Evolutionary conservation across 2,888 invertebrate genomes (phyloP), one percentile per base, ranked within the genome.

Genomic region (Harpalus rubripes): DNA sequence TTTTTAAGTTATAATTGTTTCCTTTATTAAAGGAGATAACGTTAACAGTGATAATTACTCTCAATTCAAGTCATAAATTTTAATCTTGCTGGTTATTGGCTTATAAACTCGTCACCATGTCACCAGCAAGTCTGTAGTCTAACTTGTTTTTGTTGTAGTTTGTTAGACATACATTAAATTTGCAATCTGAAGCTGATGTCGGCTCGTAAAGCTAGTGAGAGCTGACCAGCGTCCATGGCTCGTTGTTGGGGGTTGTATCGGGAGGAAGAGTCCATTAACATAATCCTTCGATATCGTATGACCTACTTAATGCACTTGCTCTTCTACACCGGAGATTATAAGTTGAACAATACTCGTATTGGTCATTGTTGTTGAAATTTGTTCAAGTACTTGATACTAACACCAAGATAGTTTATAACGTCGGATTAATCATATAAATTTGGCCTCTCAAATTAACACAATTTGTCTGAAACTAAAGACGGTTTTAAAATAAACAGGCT

Each of bases 291-390:
- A 80, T 80, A 80, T 80, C 80, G 18, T 15, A 61, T 80, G 80
- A 80, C 80, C 80, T 61, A 80, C 59, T 80, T 80, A 80, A 80
- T 80, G 61, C 61, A 61, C 59, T 59, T 80, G 68, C 12, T 32
- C 12, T 39, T n/a, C n/a, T 76, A 52, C 58, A 56, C 78, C 78
- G 78, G 52, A 78, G 78, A 78, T 78, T 78, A 78, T 78, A 78
- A 52, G 26, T 56, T 79, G 39, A 59, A 79, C 59, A 61, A 79
- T 79, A 59, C 59, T 58, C 58, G 59, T 79, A 16, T 59, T 39
- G 61, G 7, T 79, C 59, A 79, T 78, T 78, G 78, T 78, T 78
- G 78, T 78, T 78, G 78, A 78, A 78, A 78, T 56, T 58, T 78
- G 78, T 58, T 32, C 78, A 32, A 26, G 26, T 22, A 15, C n/a